Evolutionary conservation across 1,140 invertebrate genomes (phyloP), one percentile per base, ranked within the genome.

Genomic region (Scaptomyza graminum): DNA sequence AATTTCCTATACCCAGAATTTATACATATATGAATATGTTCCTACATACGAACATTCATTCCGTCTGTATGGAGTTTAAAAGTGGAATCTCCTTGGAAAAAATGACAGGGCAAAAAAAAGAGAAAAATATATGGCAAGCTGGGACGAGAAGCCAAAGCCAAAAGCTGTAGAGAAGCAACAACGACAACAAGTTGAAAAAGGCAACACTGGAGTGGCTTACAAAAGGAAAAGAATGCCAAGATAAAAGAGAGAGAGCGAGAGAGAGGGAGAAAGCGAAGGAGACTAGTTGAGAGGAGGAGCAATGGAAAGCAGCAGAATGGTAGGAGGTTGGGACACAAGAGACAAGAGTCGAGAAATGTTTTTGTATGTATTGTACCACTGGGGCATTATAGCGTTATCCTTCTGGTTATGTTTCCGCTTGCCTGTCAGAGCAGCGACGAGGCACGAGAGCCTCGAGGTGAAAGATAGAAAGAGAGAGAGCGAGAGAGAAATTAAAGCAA

Each of bases 371-470:
- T 76, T 88, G 83, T 82, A 81, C 71, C 83, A 89, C 84, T 88
- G 83, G 83, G 83, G 83, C 83, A 88, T 88, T 88, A 88, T 88
- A 88, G 87, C 83, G 83, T 88, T 88, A 88, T 88, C 83, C 83
- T 88, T 88, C 83, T 88, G 83, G 83, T 88, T 88, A 88, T 87
- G 83, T 87, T 87, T 87, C 83, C 83, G 83, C 78, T 87, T 87
- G 79, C 75, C 83, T 76, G 82, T 68, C 78, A 66, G 61, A 69
- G 74, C 65, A 13, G 55, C 63, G 60, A 75, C 70, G 34, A 13
- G 51, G n/a, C 37, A 41, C 13, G 22, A n/a, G 15, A n/a, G 6
- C 5, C 8, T 0, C 31, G n/a, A n/a, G 31, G 39, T 37, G 43
- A 12, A 43, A n/a, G 12, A 9, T 12, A 15, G 12, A n/a, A 39